A percentile compares a stretch with the other conserved stretches of the same genome.
These are phyloP conservation scores for Poicephalus gulielmi DNA, from an alignment of 2,113 vertebrate genomes.

Conservation along the genomic window DNA sequence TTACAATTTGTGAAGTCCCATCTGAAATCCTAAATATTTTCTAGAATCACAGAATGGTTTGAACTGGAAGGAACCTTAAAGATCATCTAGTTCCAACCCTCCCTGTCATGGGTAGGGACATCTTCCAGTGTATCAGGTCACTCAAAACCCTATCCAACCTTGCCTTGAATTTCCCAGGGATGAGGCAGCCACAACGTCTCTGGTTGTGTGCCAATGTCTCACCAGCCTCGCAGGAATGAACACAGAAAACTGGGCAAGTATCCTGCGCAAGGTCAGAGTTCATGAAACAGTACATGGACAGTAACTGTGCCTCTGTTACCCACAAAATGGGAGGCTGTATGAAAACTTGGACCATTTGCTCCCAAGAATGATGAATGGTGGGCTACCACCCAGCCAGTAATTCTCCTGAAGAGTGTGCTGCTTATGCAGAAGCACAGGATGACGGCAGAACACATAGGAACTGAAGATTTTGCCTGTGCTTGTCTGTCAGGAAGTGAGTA, in stretches of 20 bases:
- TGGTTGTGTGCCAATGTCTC: not conserved
- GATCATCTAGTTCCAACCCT: not conserved
- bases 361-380: too few relatives aligned
- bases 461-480: not conserved
- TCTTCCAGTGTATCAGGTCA: not conserved
- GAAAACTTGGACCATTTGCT: not conserved
- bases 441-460: not conserved
- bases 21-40: not conserved
- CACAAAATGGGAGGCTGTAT: not conserved
- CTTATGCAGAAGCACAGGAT: not conserved
- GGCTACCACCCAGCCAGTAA: not conserved
- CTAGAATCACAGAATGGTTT: not conserved
- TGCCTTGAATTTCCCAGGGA: not conserved
- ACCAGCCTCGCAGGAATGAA: not conserved
- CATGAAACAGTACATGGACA: rapidly evolving
- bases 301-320: not conserved
- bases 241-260: not conserved
- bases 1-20: not conserved
- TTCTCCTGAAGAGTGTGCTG: not conserved
- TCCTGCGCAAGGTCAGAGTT: not conserved
- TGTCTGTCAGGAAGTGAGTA: not conserved
- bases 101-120: not conserved
- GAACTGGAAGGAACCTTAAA: not conserved
- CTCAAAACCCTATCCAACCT: not conserved
- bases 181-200: not conserved